Evolutionary conservation across 2,113 vertebrate species (phyloP).

Genomic region (Chauna torquata): DNA sequence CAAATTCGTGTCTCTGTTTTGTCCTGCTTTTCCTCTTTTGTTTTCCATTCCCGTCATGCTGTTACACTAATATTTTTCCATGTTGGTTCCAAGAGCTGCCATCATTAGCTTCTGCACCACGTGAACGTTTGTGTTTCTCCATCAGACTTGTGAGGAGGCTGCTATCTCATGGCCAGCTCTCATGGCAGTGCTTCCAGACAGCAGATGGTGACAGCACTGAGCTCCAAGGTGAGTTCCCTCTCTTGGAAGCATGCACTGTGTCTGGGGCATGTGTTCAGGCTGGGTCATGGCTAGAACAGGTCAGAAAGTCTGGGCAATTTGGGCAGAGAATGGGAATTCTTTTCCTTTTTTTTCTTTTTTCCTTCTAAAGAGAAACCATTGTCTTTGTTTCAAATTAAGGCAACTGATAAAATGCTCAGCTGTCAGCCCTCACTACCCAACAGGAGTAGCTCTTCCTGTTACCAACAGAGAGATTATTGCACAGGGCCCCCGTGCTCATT

Average conservation of each 20-base stretch:
- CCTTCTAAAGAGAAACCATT: background rate
- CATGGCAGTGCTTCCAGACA: constrained; percentile 46
- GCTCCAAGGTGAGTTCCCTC: background rate
- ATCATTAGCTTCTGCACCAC: constrained; percentile 39
- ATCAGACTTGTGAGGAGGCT: constrained; percentile 32
- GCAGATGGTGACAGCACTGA: constrained; percentile 43
- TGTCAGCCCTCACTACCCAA: background rate
- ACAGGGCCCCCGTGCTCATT: background rate
- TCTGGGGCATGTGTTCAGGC: background rate
- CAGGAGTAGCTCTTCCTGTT: background rate
- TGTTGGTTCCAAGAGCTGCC: constrained; percentile 58
- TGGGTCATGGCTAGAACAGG: background rate
- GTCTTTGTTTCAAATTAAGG: background rate
- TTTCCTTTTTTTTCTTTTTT: background rate
- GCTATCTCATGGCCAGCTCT: constrained; percentile 30
- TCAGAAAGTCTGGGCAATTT: background rate
- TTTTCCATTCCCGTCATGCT: constrained; percentile 43
- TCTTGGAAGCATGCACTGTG: background rate
- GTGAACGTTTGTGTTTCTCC: constrained; percentile 42
- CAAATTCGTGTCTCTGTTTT: background rate
- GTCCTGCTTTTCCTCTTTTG: constrained; percentile 4
- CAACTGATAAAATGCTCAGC: background rate
- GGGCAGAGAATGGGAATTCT: background rate
- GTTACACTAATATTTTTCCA: constrained; percentile 68
- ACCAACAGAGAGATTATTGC: background rate